Conservation (phyloP, 35 echinoderm and acorn worm species). For the Diadema setosum region DNA sequence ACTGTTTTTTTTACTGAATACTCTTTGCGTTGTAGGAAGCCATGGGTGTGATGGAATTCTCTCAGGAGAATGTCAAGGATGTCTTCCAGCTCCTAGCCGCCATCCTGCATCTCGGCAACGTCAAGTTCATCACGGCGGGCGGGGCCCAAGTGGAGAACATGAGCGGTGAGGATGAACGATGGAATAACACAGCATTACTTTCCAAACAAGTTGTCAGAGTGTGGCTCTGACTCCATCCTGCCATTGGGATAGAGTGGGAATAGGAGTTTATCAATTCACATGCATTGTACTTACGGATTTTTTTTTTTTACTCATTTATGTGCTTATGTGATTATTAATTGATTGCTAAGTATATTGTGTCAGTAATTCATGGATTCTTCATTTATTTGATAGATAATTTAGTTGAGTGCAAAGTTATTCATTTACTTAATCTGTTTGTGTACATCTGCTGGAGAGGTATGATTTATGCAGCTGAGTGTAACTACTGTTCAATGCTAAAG, state of each 20-base stretch:
- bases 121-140: conserved; percentile 95
- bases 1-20: too few relatives aligned
- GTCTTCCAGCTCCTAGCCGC: conserved; percentile 75
- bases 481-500: too few relatives aligned
- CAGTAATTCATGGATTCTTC: background rate
- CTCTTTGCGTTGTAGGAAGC: conserved; percentile 59
- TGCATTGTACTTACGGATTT: too few relatives aligned
- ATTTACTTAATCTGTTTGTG: background rate
- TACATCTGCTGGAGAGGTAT: too few relatives aligned
- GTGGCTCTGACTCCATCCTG: too few relatives aligned
- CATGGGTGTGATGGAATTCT: conserved; percentile 84
- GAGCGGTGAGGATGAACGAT: conserved; percentile 42
- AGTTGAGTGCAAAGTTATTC: background rate
- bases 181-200: background rate
- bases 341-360: background rate
- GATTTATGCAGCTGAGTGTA: too few relatives aligned
- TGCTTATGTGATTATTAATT: background rate
- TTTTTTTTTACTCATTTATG: background rate
- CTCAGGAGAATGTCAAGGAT: conserved; percentile 64
- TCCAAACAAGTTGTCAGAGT: too few relatives aligned
- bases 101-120: conserved; percentile 90
- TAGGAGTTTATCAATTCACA: too few relatives aligned
- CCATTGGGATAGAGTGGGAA: too few relatives aligned
- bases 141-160: conserved; percentile 89
- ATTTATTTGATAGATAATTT: background rate